phyloP scores from a whole-genome alignment of 2,797 vertebrate species.

The Momotus momota region DNA sequence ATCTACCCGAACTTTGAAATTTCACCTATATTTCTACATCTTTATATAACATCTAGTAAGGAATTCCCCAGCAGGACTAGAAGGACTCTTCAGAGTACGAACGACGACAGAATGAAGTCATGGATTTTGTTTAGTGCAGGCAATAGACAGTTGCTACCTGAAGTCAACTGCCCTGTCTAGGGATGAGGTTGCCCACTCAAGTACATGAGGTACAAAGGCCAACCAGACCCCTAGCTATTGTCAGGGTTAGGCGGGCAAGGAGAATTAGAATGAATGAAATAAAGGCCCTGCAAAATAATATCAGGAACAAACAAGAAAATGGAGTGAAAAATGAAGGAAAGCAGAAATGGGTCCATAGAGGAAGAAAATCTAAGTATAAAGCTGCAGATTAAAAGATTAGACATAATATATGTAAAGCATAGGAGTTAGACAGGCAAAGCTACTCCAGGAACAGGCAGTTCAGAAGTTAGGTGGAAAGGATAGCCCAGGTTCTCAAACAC shows the following conservation, averaged over 20 bases:
- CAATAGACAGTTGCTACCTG: background rate
- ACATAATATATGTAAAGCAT: background rate
- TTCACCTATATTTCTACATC: background rate
- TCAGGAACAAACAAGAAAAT: background rate
- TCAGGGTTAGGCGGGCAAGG: background rate
- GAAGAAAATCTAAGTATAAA: background rate
- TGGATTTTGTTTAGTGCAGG: background rate
- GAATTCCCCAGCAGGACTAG: background rate
- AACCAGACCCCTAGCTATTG: background rate
- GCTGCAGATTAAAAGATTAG: background rate
- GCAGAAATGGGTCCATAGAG: background rate
- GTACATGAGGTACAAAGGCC: background rate
- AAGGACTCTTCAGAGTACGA: background rate
- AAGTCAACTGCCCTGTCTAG: background rate
- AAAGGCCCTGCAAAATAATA: background rate
- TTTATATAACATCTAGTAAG: background rate
- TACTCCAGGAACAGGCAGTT: background rate
- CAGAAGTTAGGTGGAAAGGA: background rate
- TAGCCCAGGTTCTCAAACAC: background rate
- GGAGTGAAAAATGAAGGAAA: background rate
- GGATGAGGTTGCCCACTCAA: background rate
- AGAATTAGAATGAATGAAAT: background rate
- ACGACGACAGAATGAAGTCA: background rate
- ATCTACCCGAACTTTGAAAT: background rate
- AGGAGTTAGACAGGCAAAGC: background rate